A percentile compares a stretch with the other conserved stretches of the same genome.
phyloP scores from a whole-genome alignment of 2,113 vertebrate genomes.

The Oriolus oriolus region DNA sequence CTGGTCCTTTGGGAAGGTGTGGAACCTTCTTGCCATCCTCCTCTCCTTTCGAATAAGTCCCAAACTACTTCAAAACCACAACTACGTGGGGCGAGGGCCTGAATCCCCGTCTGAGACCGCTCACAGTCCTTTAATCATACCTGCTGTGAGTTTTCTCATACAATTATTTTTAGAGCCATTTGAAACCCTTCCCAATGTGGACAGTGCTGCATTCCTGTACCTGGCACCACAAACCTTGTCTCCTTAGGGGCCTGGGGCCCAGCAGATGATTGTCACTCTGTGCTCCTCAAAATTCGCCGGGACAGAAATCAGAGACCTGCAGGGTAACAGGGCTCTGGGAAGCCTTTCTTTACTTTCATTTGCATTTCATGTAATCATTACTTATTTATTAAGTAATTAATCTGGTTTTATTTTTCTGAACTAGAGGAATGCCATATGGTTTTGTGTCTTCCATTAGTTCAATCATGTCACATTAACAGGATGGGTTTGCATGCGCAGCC shows the following conservation, averaged over 20 bases:
- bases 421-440: not conserved
- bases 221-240: not conserved
- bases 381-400: not conserved
- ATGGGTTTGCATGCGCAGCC: not conserved
- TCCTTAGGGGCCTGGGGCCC: not conserved
- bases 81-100: rapidly evolving
- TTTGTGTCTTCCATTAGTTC: constrained; percentile 15
- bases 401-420: not conserved
- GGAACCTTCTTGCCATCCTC: not conserved
- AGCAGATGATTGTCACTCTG: not conserved
- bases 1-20: not conserved
- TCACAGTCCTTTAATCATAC: not conserved
- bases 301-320: not conserved
- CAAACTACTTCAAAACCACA: not conserved
- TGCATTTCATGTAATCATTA: not conserved
- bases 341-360: not conserved
- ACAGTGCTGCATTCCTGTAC: not conserved
- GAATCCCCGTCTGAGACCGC: not conserved
- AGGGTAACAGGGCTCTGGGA: not conserved
- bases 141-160: not conserved
- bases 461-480: not conserved
- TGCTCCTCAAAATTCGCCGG: not conserved
- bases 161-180: not conserved
- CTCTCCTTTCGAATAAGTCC: not conserved
- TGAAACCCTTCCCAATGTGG: not conserved